Conservation (phyloP, 1,140 invertebrate genomes). For the Zophobas atratus region DNA sequence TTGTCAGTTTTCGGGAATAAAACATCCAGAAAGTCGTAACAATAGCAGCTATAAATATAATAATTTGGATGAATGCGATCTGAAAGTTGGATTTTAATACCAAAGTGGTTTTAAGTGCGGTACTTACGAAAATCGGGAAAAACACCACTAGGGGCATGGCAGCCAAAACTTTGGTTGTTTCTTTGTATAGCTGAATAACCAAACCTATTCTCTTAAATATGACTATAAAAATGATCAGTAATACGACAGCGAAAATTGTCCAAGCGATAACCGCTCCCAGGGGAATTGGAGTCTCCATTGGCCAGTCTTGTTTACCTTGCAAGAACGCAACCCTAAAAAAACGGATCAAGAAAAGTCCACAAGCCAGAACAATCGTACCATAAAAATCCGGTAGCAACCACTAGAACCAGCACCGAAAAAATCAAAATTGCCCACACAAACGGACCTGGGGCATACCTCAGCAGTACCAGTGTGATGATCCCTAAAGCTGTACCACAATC, state of each 20-base stretch:
- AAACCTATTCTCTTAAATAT: constrained; percentile 45
- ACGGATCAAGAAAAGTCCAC: too few species aligned
- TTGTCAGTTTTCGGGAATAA: constrained; percentile 6
- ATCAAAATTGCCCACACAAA: too few species aligned
- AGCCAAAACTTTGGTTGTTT: constrained; percentile 43
- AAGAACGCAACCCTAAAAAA: neutral
- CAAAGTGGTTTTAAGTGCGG: neutral
- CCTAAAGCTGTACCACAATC: too few species aligned
- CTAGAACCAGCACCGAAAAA: too few species aligned
- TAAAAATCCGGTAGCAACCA: too few species aligned
- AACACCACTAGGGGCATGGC: constrained; percentile 44
- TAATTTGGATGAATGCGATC: constrained; percentile 3
- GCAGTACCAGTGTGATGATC: too few species aligned
- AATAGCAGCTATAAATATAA: neutral
- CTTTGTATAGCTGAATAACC: constrained; percentile 44
- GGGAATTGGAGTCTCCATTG: constrained; percentile 65
- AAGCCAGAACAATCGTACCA: too few species aligned
- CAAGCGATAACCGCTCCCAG: neutral
- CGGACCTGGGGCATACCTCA: too few species aligned
- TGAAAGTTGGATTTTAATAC: neutral
- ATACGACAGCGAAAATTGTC: constrained; percentile 20
- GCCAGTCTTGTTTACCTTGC: too few species aligned
- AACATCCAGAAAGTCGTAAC: neutral
- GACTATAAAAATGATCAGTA: constrained; percentile 27
- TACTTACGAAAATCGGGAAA: constrained; percentile 40